Evolutionary conservation across 2,888 invertebrate species (phyloP).

Genomic region (Achlya flavicornis): DNA sequence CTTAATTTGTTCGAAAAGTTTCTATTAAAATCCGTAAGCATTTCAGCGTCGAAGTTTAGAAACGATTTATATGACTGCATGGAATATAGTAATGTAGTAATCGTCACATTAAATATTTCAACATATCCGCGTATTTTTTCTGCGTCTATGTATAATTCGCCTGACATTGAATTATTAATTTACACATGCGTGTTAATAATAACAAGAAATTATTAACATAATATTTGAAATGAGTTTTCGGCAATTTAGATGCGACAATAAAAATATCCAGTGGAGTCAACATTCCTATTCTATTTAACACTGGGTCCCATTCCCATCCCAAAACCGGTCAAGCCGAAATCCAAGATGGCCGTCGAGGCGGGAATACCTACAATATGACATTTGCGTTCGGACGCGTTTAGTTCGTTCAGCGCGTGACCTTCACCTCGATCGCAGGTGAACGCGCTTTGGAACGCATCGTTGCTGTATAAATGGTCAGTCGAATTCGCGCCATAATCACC

Average conservation of each 20-base stretch:
- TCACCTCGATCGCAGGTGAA: constrained; percentile 79
- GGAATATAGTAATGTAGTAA: not conserved
- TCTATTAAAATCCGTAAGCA: not conserved
- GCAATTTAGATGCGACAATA: constrained; percentile 24
- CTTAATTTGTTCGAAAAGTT: not conserved
- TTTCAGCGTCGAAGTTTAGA: constrained; percentile 27
- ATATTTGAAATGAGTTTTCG: constrained; percentile 17
- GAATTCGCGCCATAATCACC: not conserved
- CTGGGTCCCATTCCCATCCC: constrained; percentile 44
- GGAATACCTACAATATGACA: constrained; percentile 66
- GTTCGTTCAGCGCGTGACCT: constrained; percentile 69
- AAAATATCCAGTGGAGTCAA: constrained; percentile 53
- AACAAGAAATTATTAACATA: constrained; percentile 28
- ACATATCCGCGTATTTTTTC: constrained; percentile 7
- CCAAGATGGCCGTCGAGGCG: constrained; percentile 71
- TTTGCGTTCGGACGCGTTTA: constrained; percentile 61
- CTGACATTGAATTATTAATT: constrained; percentile 19
- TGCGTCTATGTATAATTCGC: constrained; percentile 1
- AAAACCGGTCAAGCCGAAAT: constrained; percentile 72
- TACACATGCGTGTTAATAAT: constrained; percentile 24
- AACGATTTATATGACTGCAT: constrained; percentile 38
- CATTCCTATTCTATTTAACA: constrained; percentile 48
- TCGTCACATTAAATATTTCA: not conserved
- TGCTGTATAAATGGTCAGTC: constrained; percentile 8
- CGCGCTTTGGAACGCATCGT: constrained; percentile 58